Evolutionary conservation across 2,797 vertebrate genomes (phyloP), one percentile per base, ranked within the genome.

Genomic region (Neosilurus hyrtlii): DNA sequence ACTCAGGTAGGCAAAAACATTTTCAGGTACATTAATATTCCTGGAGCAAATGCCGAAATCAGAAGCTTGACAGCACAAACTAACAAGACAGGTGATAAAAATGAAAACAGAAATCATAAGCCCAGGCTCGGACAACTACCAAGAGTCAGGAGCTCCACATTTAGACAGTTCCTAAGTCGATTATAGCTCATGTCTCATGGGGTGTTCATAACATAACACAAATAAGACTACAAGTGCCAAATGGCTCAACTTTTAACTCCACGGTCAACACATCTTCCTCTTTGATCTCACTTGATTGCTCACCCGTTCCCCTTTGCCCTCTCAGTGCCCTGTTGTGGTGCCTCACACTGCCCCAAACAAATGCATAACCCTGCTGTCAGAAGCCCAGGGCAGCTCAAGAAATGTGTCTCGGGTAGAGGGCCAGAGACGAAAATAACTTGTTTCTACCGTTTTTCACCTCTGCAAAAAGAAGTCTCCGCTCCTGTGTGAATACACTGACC

Each of bases 371-470:
- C 56, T 51, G 1, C 24, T 79, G 63, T 49, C 56, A 56, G 57
- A 72, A 70, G 30, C 30, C 57, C n/a, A 24, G n/a, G 61, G 61
- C 51, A 73, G 73, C 56, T 66, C 49, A 52, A 78, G 79, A 73
- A 79, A 82, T 66, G 35, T 30, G 74, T 66, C 74, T 81, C 67
- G 78, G 77, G 63, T 61, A 54, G 20, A 73, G n/a, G 0, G 10
- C 49, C 65, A 59, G 70, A 59, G 18, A 73, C 71, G 62, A 84
- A 88, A 88, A 85, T 86, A 86, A 71, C 80, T 24, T 6, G 51
- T 76, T 86, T 86, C 68, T 77, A 66, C 76, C 66, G 51, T 80
- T 80, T 80, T 84, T 72, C 63, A 16, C 59, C 82, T 78, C 72
- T 22, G 20, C 71, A 76, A 49, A 75, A 85, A 83, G 51, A 73